Evolutionary conservation across 2,113 vertebrate species (phyloP).

Genomic region (Oryzias curvinotus): DNA sequence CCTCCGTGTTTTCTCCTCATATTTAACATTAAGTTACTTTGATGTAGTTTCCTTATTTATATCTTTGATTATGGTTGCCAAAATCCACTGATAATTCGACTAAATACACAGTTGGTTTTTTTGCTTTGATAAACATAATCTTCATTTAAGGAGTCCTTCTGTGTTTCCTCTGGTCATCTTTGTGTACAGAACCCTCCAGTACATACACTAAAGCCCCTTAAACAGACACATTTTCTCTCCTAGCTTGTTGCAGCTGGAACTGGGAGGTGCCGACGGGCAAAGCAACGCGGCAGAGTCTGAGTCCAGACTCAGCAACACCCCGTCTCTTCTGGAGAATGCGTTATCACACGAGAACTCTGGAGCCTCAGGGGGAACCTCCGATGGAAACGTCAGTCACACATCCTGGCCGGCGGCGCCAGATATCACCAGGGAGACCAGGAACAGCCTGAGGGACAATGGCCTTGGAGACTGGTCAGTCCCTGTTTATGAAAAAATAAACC

Average conservation of each 20-base stretch:
- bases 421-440: conserved; percentile 95
- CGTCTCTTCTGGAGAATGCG: conserved; percentile 86
- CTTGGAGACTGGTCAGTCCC: conserved; percentile 73
- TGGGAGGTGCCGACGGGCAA: conserved; percentile 67
- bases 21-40: too few relatives aligned
- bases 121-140: too few relatives aligned
- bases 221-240: conserved; percentile 5
- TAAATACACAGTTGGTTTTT: too few relatives aligned
- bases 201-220: background rate
- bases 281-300: conserved; percentile 77
- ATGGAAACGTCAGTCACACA: conserved; percentile 80
- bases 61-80: too few relatives aligned
- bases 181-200: too few relatives aligned
- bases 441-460: conserved; percentile 80
- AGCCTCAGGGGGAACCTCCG: conserved; percentile 69
- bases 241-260: conserved; percentile 82
- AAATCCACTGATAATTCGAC: too few relatives aligned
- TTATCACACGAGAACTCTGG: conserved; percentile 85
- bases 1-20: too few relatives aligned
- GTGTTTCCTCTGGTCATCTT: background rate
- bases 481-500: too few relatives aligned
- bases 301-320: conserved; percentile 82
- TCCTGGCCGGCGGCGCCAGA: conserved; percentile 94
- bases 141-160: background rate
- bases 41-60: too few relatives aligned